phyloP scores from a whole-genome alignment of 2,113 vertebrate genomes.

The Coracopsis vasa region DNA sequence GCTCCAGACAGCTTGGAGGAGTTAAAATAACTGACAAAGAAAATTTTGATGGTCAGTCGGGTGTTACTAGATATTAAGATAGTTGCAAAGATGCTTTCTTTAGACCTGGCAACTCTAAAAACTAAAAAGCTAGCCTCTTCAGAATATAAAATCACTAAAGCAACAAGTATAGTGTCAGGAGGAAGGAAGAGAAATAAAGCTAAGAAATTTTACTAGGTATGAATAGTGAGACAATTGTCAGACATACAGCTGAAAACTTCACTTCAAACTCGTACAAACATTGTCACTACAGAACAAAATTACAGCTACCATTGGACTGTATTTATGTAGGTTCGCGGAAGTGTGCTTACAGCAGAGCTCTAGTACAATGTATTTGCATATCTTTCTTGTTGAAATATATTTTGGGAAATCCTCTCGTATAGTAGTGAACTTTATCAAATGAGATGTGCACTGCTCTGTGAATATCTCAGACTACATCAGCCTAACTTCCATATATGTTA shows the following conservation, averaged over 20 bases:
- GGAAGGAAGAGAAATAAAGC: neutral
- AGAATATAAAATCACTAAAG: neutral
- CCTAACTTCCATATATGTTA: neutral
- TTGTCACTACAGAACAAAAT: neutral
- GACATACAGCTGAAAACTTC: neutral
- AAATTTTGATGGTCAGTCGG: neutral
- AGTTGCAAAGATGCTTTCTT: neutral
- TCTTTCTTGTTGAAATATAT: neutral
- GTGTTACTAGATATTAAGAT: neutral
- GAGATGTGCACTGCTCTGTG: neutral
- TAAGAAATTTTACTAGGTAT: neutral
- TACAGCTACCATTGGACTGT: neutral
- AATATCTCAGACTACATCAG: neutral
- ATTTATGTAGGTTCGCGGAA: neutral
- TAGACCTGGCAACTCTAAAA: neutral
- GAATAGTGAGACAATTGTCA: neutral
- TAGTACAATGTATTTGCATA: neutral
- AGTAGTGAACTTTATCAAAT: neutral
- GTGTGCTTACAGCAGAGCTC: rapidly evolving
- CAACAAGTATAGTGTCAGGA: neutral
- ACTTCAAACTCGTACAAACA: neutral
- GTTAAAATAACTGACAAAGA: neutral
- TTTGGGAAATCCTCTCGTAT: neutral
- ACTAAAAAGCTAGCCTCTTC: neutral
- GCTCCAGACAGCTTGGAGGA: neutral